Evolutionary conservation across 2,797 vertebrate species (phyloP).

Genomic region (Oreortyx pictus): DNA sequence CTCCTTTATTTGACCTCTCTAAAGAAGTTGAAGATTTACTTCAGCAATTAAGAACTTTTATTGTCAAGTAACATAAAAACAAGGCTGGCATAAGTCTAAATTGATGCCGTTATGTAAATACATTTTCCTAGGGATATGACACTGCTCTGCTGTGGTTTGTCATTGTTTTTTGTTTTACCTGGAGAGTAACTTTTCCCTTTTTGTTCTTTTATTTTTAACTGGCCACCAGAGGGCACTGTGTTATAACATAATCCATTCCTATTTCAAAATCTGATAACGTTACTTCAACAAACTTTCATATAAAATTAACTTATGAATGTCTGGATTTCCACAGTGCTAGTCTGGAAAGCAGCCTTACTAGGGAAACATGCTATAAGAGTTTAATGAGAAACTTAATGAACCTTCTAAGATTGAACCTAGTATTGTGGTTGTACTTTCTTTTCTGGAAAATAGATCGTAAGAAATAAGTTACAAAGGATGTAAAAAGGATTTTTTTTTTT

Average conservation of each 20-base stretch:
- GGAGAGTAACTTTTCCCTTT: background rate
- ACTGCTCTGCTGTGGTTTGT: background rate
- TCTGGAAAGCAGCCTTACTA: background rate
- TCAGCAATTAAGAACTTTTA: background rate
- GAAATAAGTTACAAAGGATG: background rate
- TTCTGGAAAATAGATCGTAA: background rate
- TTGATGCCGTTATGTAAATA: background rate
- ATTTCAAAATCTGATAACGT: background rate
- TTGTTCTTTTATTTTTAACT: background rate
- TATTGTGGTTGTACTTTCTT: background rate
- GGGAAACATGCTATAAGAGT: background rate
- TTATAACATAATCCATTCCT: background rate
- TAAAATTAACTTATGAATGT: constrained; percentile 19
- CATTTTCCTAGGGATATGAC: background rate
- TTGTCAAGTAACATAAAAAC: background rate
- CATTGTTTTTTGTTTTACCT: background rate
- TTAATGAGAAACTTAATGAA: constrained; percentile 23
- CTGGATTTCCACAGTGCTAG: constrained; percentile 18
- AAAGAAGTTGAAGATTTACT: background rate
- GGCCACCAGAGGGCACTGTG: constrained; percentile 67
- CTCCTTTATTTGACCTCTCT: background rate
- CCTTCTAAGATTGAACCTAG: background rate
- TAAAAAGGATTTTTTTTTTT: background rate
- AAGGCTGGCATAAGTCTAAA: background rate
- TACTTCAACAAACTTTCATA: constrained; percentile 3